Evolutionary conservation across 1,140 invertebrate species (phyloP).

Genomic region (Stegodyphus mimosarum): DNA sequence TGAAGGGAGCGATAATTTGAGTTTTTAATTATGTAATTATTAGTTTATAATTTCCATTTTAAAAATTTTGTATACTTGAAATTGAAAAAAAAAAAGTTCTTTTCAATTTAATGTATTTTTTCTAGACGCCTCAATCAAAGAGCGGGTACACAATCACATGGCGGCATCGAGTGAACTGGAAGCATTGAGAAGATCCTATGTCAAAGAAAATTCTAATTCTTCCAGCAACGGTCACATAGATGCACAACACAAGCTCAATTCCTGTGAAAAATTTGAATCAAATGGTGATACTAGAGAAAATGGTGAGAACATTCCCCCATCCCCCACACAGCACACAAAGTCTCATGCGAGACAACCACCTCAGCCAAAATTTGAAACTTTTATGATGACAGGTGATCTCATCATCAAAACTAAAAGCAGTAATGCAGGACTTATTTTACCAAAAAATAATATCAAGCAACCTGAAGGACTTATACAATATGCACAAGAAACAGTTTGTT

Average conservation of each 20-base stretch:
- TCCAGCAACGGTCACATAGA: conserved; percentile 63
- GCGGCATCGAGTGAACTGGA: conserved; percentile 65
- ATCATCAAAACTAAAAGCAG: conserved; percentile 78
- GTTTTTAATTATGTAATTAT: no score
- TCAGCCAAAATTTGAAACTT: conserved; percentile 81
- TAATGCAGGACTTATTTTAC: conserved; percentile 24
- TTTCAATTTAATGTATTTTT: background rate
- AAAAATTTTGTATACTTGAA: no score
- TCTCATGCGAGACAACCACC: conserved; percentile 16
- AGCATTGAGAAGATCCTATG: conserved; percentile 58
- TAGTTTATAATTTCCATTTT: no score
- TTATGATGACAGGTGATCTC: conserved; percentile 97
- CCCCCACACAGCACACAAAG: conserved; percentile 55
- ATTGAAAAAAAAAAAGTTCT: no score
- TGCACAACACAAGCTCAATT: conserved; percentile 8
- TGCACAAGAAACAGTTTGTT: background rate
- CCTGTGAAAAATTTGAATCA: background rate
- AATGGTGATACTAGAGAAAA: conserved; percentile 50
- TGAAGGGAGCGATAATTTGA: no score
- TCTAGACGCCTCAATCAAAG: conserved; percentile 34
- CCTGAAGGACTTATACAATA: background rate
- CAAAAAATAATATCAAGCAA: conserved; percentile 16
- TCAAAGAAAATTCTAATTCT: conserved; percentile 62
- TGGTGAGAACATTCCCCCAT: conserved; percentile 62
- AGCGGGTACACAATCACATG: conserved; percentile 55